A percentile compares a stretch with the other conserved stretches of the same genome.
Conservation (phyloP, 2,888 invertebrate genomes). For the Fissipunctia ypsillon region DNA sequence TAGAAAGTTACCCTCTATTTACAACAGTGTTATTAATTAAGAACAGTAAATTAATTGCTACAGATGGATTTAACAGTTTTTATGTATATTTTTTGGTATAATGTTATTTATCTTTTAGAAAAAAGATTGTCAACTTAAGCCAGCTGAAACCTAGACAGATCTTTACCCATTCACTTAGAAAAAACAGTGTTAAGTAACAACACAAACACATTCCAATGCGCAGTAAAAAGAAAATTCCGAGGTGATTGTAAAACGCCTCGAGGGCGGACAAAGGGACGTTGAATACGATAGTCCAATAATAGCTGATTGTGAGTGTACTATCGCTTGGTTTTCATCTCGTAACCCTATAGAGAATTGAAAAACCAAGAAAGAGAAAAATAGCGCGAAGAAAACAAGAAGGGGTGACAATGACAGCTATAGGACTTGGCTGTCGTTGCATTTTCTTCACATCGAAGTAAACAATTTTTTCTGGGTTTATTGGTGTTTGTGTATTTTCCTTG, state of each 20-base stretch:
- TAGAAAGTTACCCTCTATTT: slow-evolving; percentile 39
- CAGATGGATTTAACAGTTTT: not conserved
- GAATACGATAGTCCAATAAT: slow-evolving; percentile 65
- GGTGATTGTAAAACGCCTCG: slow-evolving; percentile 43
- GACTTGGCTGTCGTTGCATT: slow-evolving; percentile 43
- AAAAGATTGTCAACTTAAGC: not conserved
- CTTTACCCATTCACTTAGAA: slow-evolving; percentile 1
- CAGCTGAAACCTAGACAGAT: not conserved
- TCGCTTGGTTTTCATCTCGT: slow-evolving; percentile 56
- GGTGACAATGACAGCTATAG: slow-evolving; percentile 38
- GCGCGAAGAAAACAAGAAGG: slow-evolving; percentile 29
- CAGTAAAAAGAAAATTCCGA: slow-evolving; percentile 49
- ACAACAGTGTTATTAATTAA: slow-evolving; percentile 10
- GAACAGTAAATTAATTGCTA: slow-evolving; percentile 14
- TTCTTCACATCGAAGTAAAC: slow-evolving; percentile 9
- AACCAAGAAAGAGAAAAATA: slow-evolving; percentile 41
- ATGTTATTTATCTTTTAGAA: slow-evolving; percentile 1
- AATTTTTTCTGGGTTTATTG: slow-evolving; percentile 11
- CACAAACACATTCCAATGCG: slow-evolving; percentile 37
- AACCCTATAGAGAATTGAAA: slow-evolving; percentile 58
- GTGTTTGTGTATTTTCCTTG: slow-evolving; percentile 20
- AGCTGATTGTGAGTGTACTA: slow-evolving; percentile 52
- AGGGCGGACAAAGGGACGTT: slow-evolving; percentile 50
- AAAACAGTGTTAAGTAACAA: slow-evolving; percentile 27
- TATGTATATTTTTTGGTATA: not conserved